These are phyloP conservation scores for Ischnus inquisitorius DNA, from an alignment of 2,888 invertebrate genomes.

Conservation along the genomic window DNA sequence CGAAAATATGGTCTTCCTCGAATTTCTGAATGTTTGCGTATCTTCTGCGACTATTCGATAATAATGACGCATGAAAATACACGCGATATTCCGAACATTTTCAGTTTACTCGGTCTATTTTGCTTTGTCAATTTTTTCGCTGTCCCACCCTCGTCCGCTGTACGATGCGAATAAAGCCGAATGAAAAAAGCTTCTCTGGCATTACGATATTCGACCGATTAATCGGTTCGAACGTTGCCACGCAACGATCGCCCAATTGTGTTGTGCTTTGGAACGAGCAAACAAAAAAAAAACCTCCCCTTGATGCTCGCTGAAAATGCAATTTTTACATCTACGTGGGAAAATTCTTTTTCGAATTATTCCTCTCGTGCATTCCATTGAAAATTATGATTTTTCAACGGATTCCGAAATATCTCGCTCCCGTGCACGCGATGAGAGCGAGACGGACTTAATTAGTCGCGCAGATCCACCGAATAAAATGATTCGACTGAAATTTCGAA, in stretches of 20 bases:
- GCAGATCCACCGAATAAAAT: too few species aligned
- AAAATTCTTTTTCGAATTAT: neutral
- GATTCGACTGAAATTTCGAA: too few species aligned
- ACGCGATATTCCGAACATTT: too few species aligned
- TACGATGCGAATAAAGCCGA: neutral
- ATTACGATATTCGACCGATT: neutral
- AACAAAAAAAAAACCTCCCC: neutral
- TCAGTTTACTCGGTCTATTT: too few species aligned
- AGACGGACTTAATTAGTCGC: too few species aligned
- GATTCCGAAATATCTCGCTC: too few species aligned
- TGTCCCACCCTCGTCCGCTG: neutral
- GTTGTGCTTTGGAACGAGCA: neutral
- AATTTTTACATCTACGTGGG: neutral
- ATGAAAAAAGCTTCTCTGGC: neutral
- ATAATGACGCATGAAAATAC: too few species aligned
- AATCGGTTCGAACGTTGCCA: neutral
- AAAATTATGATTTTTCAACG: neutral
- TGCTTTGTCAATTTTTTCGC: neutral
- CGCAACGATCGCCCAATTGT: neutral
- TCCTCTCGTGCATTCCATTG: neutral
- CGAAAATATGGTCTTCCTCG: conserved; percentile 1
- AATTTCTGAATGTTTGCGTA: neutral
- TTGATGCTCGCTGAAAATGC: neutral
- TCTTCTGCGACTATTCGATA: neutral
- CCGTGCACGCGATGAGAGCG: too few species aligned